Evolutionary conservation across 2,797 vertebrate species (phyloP), one percentile per base, ranked within the genome.

Genomic region (Spizella passerina): DNA sequence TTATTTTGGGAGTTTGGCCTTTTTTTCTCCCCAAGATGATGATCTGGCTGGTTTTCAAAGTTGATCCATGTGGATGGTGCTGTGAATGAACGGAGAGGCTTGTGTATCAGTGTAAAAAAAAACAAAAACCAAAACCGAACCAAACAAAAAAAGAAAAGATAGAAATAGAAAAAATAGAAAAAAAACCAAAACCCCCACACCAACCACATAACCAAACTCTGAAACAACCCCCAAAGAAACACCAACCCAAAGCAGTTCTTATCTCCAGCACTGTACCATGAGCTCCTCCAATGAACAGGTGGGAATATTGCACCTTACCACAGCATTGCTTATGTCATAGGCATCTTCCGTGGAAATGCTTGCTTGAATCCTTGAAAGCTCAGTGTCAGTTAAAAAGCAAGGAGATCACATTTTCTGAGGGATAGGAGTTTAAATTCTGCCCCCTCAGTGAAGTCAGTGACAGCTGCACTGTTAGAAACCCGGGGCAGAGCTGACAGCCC

Each of bases 381-480:
- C 10, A 20, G 15, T 66, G n/a, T 73, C 41, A 41, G 26, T 59
- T 76, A 30, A 34, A 44, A 85, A 86, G 38, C 50, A 88, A 66
- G 20, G 66, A 43, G 59, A 69, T 24, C 57, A 36, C 13, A 4
- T 78, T 93, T 91, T 85, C 32, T 39, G 65, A 34, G 68, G 55
- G 78, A 26, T 7, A 41, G 52, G 10, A 50, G 41, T 50, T 92
- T 77, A 47, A 88, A 75, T 24, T 59, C 80, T 41, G 43, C 44
- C 87, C 75, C 49, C 27, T 46, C 52, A 75, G 80, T 83, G 90
- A 93, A 96, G 85, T 78, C 96, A 95, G 61, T 38, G 92, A 68
- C 47, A 86, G 49, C 94, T 93, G 73, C 27, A 15, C 56, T 91
- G 66, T 70, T 92, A 77, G 90, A 94, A 92, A 60, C 56, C 56